Percentiles rank a stretch among this genome's conserved stretches.
Evolutionary conservation across 1,140 invertebrate species (phyloP).

Genomic region (Zaprionus camerounensis): DNA sequence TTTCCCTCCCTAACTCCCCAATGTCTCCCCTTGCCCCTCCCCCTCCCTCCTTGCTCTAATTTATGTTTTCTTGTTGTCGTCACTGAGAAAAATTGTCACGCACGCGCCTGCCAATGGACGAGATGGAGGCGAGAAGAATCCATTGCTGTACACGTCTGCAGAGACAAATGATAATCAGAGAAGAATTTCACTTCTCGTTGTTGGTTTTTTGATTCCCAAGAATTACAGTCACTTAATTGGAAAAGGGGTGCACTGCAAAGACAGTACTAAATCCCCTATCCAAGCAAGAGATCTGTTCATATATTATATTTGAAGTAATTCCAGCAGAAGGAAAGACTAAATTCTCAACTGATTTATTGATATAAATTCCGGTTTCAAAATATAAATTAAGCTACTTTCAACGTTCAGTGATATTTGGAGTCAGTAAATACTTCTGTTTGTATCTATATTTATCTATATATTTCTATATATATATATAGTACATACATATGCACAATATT

Average conservation of each 20-base stretch:
- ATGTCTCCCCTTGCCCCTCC: constrained; percentile 15
- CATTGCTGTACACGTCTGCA: constrained; percentile 32
- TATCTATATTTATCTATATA: no score
- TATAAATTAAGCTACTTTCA: background rate
- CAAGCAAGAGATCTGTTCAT: background rate
- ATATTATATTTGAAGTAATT: background rate
- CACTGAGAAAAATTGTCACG: constrained; percentile 58
- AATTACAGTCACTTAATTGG: constrained; percentile 37
- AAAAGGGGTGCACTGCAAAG: constrained; percentile 12
- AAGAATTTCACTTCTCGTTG: constrained; percentile 16
- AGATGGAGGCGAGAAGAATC: constrained; percentile 30
- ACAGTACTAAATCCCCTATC: background rate
- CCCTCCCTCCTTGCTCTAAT: constrained; percentile 49
- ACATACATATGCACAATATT: no score
- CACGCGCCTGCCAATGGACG: constrained; percentile 49
- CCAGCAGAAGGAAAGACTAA: background rate
- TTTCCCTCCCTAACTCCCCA: background rate
- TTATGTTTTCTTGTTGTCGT: constrained; percentile 72
- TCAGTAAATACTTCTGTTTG: no score
- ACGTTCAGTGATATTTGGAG: background rate
- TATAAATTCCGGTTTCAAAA: background rate
- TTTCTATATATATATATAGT: no score
- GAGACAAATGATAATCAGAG: constrained; percentile 35
- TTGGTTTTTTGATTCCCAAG: constrained; percentile 32
- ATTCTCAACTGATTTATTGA: background rate